Conservation (phyloP, 2,888 invertebrate genomes). For the Drosophila borealis region DNA sequence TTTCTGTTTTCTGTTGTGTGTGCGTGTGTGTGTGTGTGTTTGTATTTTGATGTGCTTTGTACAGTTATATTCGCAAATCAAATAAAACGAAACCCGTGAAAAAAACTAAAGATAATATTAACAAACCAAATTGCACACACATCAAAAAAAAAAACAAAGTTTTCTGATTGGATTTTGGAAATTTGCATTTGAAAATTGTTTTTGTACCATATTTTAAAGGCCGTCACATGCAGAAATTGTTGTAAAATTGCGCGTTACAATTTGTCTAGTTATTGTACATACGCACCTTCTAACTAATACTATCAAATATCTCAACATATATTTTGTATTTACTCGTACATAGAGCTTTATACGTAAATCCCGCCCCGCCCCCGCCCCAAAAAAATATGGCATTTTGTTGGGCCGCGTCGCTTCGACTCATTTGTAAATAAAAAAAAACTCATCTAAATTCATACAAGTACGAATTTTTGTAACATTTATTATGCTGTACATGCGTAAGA, state of each 20-base stretch:
- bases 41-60: conserved; percentile 35
- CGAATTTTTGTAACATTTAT: conserved; percentile 15
- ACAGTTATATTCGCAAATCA: conserved; percentile 40
- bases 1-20: conserved; percentile 30
- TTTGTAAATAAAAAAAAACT: conserved; percentile 69
- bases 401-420: conserved; percentile 51
- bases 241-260: conserved; percentile 62
- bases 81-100: conserved; percentile 10
- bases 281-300: conserved; percentile 41
- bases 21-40: conserved; percentile 24
- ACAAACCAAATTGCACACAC: conserved; percentile 16
- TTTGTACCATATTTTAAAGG: conserved; percentile 50
- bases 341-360: conserved; percentile 45
- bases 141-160: conserved; percentile 17
- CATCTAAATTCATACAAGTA: conserved; percentile 63
- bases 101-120: conserved; percentile 27
- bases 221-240: conserved; percentile 50
- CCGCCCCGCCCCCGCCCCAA: neutral
- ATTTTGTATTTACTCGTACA: conserved; percentile 54
- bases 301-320: conserved; percentile 5
- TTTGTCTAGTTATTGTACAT: conserved; percentile 56
- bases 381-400: conserved; percentile 47
- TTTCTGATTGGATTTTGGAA: conserved; percentile 53
- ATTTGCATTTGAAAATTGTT: conserved; percentile 66
- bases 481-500: conserved; percentile 34